Percentiles rank a stretch among this genome's conserved stretches.
phyloP scores from a whole-genome alignment of 2,888 invertebrate genomes.

The Orchesellides sinensis region DNA sequence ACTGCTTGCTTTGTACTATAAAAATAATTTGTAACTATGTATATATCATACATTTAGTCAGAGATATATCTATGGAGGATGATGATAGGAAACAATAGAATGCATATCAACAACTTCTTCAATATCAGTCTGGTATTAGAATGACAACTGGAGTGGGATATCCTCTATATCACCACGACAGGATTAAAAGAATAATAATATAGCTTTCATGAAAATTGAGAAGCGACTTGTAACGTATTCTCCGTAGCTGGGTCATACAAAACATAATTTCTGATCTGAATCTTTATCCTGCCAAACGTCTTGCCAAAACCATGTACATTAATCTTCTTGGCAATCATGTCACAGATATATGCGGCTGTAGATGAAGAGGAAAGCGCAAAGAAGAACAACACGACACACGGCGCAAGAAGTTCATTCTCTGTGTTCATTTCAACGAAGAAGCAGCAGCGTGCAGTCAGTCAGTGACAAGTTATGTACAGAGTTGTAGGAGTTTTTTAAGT shows the following conservation, averaged over 20 bases:
- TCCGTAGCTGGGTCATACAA: conserved; percentile 44
- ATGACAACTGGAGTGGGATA: no score
- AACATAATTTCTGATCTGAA: conserved; percentile 59
- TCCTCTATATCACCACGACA: no score
- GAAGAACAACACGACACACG: conserved; percentile 36
- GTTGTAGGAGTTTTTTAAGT: conserved; percentile 46
- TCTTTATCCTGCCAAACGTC: conserved; percentile 64
- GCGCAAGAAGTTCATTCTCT: conserved; percentile 9
- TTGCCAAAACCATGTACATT: conserved; percentile 66
- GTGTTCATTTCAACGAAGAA: background rate
- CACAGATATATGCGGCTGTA: conserved; percentile 50
- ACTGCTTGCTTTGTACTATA: background rate
- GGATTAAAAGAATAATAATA: background rate
- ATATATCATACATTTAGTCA: background rate
- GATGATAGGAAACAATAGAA: no score
- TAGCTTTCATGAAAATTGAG: conserved; percentile 40
- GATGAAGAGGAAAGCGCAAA: conserved; percentile 6
- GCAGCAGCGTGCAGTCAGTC: background rate
- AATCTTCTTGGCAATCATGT: conserved; percentile 67
- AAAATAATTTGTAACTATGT: background rate
- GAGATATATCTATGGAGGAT: background rate
- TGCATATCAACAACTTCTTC: no score
- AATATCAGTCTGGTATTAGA: no score
- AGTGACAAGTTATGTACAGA: conserved; percentile 36
- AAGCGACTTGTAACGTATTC: conserved; percentile 16